Conservation (phyloP, 2,113 vertebrate species). For the Sitta europaea region DNA sequence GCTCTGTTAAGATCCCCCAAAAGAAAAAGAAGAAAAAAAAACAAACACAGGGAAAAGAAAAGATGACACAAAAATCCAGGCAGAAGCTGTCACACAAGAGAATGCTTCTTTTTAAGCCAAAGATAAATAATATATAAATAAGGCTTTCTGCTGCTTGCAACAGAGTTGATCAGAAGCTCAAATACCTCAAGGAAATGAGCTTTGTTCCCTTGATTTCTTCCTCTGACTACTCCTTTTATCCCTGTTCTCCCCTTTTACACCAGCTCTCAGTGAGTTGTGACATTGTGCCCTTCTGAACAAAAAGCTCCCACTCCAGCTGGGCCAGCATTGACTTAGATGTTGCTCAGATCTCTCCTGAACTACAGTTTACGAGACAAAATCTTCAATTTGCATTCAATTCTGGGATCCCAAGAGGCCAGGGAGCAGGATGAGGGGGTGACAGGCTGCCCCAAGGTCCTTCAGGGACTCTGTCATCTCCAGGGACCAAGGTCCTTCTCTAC, state of each 20-base stretch:
- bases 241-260: background rate
- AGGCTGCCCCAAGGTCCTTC: background rate
- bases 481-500: background rate
- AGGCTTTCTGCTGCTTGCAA: background rate
- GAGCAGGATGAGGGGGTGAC: background rate
- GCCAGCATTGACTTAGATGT: background rate
- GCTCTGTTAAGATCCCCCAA: background rate
- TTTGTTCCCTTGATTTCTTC: conserved; percentile 8
- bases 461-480: background rate
- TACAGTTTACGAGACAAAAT: background rate
- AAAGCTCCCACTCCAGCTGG: background rate
- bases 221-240: background rate
- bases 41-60: background rate
- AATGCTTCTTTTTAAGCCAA: background rate
- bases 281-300: background rate
- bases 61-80: background rate
- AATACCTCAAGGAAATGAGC: background rate
- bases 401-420: background rate
- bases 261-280: background rate
- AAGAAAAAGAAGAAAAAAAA: background rate
- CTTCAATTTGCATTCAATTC: background rate
- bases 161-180: background rate
- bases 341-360: background rate
- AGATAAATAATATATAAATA: conserved; percentile 5
- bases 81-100: background rate